phyloP scores from a whole-genome alignment of 1,140 invertebrate genomes.

The Grapholita molesta region DNA sequence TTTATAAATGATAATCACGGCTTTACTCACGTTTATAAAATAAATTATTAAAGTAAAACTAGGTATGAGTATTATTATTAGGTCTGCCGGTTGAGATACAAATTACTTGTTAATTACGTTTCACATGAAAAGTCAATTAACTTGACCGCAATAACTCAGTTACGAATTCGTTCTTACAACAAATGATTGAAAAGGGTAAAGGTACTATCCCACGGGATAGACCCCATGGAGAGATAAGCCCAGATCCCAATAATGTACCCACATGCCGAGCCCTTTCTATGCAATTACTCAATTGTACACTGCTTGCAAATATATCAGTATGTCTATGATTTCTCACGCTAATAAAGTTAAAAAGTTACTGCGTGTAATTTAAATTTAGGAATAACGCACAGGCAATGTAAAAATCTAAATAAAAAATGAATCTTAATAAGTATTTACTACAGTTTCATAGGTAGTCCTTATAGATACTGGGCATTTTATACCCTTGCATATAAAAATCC shows the following conservation, averaged over 20 bases:
- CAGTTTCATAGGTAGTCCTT: no score
- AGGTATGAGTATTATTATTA: no score
- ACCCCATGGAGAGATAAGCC: conserved; percentile 68
- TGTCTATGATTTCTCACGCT: conserved; percentile 8
- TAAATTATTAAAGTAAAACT: no score
- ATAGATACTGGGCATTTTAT: no score
- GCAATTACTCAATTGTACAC: conserved; percentile 43
- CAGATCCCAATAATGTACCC: conserved; percentile 59
- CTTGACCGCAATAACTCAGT: no score
- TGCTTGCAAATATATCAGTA: background rate
- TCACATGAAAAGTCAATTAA: no score
- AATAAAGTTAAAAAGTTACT: conserved; percentile 20
- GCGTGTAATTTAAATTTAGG: background rate
- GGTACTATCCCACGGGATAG: conserved; percentile 62
- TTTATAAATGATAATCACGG: no score
- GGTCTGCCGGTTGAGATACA: no score
- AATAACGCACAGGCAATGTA: conserved; percentile 24
- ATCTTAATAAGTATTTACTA: no score
- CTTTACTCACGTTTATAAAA: no score
- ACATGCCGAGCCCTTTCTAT: conserved; percentile 60
- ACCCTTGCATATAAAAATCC: background rate
- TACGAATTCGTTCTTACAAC: conserved; percentile 18
- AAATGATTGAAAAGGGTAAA: conserved; percentile 43
- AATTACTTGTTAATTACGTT: no score
- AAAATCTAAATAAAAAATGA: background rate